Percentiles rank a stretch among this genome's conserved stretches.
phyloP scores from a whole-genome alignment of 2,797 vertebrate genomes.

The Martes flavigula region DNA sequence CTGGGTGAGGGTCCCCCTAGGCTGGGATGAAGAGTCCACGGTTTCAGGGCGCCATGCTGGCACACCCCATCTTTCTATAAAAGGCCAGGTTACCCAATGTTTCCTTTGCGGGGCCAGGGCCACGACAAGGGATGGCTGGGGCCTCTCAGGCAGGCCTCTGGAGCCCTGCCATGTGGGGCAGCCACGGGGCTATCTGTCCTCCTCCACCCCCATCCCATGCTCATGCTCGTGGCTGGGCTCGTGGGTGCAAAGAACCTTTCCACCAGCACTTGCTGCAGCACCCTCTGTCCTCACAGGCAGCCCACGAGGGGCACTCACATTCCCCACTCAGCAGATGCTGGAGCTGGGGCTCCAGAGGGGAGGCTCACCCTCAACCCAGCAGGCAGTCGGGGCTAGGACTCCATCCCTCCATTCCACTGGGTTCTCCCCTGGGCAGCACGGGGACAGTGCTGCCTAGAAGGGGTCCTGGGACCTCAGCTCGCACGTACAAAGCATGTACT shows the following conservation, averaged over 20 bases:
- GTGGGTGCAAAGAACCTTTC: neutral
- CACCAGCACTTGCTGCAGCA: accelerated
- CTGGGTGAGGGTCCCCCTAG: neutral
- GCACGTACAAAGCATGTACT: accelerated
- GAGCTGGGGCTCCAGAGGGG: too few species aligned
- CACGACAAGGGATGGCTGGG: accelerated
- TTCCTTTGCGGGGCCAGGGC: neutral
- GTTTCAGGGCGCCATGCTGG: neutral
- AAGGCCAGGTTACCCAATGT: neutral
- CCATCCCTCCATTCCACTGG: accelerated
- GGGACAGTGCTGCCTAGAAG: too few species aligned
- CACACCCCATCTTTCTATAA: neutral
- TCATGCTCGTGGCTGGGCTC: accelerated
- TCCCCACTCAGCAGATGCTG: neutral
- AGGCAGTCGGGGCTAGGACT: neutral
- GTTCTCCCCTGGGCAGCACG: neutral
- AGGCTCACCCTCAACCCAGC: accelerated
- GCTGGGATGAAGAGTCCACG: neutral
- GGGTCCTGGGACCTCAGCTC: neutral
- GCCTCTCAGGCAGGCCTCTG: neutral
- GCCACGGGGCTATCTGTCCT: neutral
- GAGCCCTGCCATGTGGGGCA: neutral
- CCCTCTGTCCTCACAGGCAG: neutral
- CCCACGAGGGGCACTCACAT: accelerated
- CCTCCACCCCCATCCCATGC: neutral